phyloP scores from a whole-genome alignment of 2,888 invertebrate species.

The Chaetogeoica ovagalla region DNA sequence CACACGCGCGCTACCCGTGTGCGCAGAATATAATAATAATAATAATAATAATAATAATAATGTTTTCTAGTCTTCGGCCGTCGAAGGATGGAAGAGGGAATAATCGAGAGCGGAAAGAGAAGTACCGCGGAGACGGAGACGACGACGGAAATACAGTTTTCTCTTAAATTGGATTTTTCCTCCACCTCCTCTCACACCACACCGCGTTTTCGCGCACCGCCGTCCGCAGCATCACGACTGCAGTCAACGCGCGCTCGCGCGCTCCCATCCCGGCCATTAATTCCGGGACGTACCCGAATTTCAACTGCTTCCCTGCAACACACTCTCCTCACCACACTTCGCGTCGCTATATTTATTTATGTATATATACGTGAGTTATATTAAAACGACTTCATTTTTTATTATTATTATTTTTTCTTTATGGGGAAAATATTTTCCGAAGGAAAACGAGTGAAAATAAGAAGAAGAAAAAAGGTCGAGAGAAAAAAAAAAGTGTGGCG shows the following conservation, averaged over 20 bases:
- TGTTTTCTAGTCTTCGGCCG: conserved; percentile 17
- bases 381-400: conserved; percentile 51
- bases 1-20: conserved; percentile 1
- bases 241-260: background rate
- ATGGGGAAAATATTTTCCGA: conserved; percentile 47
- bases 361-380: conserved; percentile 40
- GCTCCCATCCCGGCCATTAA: conserved; percentile 47
- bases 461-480: conserved; percentile 40
- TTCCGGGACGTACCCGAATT: conserved; percentile 50
- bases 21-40: conserved; percentile 40
- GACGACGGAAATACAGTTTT: conserved; percentile 48
- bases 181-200: conserved; percentile 2
- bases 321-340: background rate
- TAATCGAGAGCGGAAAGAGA: background rate
- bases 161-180: conserved; percentile 51
- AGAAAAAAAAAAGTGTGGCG: no score
- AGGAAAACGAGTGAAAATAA: conserved; percentile 26
- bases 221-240: background rate
- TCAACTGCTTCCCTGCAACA: background rate
- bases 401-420: conserved; percentile 28
- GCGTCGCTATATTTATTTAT: no score
- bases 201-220: conserved; percentile 8
- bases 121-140: background rate
- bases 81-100: no score
- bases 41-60: conserved; percentile 42